Evolutionary conservation across 2,888 invertebrate species (phyloP).

Genomic region (Globia sparganii): DNA sequence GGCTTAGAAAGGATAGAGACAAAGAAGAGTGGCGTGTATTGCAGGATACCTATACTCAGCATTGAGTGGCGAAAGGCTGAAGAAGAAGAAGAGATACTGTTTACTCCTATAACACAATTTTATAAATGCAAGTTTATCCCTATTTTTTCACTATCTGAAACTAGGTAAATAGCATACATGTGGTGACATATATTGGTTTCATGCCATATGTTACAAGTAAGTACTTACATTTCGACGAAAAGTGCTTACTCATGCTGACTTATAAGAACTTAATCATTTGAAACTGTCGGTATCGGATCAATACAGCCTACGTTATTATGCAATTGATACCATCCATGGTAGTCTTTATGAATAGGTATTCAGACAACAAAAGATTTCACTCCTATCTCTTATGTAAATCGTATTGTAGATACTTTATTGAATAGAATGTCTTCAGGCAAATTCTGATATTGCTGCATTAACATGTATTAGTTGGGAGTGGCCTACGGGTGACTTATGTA

Average conservation of each 20-base stretch:
- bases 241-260: conserved; percentile 30
- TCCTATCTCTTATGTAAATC: conserved; percentile 83
- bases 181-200: background rate
- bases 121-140: background rate
- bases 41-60: too few species aligned
- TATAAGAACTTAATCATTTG: conserved; percentile 52
- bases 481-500: conserved; percentile 74
- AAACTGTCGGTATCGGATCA: conserved; percentile 63
- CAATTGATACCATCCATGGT: conserved; percentile 75
- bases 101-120: background rate
- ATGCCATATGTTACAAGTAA: conserved; percentile 1
- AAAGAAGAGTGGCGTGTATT: too few species aligned
- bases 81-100: background rate
- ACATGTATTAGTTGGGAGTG: conserved; percentile 79
- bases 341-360: conserved; percentile 80
- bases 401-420: conserved; percentile 74
- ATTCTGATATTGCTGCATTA: conserved; percentile 76
- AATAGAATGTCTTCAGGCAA: conserved; percentile 79
- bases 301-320: conserved; percentile 71
- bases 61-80: too few species aligned
- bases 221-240: conserved; percentile 7
- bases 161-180: background rate
- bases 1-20: too few species aligned
- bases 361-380: conserved; percentile 86
- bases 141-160: background rate